Evolutionary conservation across 2,113 vertebrate species (phyloP).

Genomic region (Galemys pyrenaicus): DNA sequence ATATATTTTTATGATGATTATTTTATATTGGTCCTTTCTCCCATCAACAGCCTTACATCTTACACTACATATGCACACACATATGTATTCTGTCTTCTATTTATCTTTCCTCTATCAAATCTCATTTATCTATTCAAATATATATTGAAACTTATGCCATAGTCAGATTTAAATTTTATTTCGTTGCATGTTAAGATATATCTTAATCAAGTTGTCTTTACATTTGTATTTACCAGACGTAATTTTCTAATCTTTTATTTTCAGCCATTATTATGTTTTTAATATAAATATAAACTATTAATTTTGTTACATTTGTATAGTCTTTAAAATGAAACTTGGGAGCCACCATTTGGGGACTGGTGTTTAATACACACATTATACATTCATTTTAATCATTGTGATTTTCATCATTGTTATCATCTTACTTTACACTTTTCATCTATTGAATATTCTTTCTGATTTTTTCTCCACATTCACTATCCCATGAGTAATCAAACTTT

Average conservation of each 20-base stretch:
- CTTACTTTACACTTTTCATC: background rate
- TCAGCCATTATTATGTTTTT: background rate
- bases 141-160: background rate
- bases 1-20: background rate
- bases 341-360: background rate
- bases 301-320: background rate
- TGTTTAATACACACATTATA: background rate
- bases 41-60: no score
- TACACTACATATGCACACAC: background rate
- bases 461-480: background rate
- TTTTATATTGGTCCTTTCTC: no score
- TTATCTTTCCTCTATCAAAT: background rate
- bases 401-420: background rate
- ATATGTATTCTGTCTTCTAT: background rate
- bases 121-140: background rate
- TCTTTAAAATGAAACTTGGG: background rate
- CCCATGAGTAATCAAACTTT: background rate
- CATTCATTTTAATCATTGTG: background rate
- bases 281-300: background rate
- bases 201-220: background rate
- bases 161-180: background rate
- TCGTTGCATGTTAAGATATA: background rate
- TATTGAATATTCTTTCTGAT: background rate
- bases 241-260: background rate
- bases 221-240: background rate